A percentile compares a stretch with the other conserved stretches of the same genome.
phyloP scores from a whole-genome alignment of 2,888 invertebrate species.

The Dioctria rufipes region DNA sequence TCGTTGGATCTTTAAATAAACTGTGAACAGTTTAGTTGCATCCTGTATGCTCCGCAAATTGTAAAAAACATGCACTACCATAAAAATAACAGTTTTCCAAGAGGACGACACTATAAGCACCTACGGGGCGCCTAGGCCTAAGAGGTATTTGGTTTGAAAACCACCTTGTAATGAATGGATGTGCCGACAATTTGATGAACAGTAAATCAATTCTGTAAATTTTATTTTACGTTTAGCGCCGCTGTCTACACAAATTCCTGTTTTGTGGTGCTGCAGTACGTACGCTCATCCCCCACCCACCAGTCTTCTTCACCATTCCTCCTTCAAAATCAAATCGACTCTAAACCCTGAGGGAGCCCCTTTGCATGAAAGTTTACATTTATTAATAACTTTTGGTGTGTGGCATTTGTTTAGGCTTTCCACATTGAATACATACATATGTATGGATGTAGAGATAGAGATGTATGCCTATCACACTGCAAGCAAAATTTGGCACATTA shows the following conservation, averaged over 20 bases:
- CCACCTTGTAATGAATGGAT: too few relatives aligned
- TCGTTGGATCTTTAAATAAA: slow-evolving; percentile 1
- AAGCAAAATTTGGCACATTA: not conserved
- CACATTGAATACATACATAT: not conserved
- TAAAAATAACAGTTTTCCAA: not conserved
- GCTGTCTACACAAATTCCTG: too few relatives aligned
- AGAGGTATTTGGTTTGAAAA: too few relatives aligned
- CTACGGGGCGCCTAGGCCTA: too few relatives aligned
- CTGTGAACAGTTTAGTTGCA: not conserved
- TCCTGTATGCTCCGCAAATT: not conserved
- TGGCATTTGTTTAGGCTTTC: not conserved
- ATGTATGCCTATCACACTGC: not conserved
- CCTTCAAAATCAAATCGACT: too few relatives aligned
- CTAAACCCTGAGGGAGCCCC: too few relatives aligned
- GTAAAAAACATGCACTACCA: not conserved
- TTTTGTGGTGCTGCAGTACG: too few relatives aligned
- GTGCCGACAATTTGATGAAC: too few relatives aligned
- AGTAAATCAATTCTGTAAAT: too few relatives aligned
- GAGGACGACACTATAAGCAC: not conserved
- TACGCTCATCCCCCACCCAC: too few relatives aligned
- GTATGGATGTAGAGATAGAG: not conserved
- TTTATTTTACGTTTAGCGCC: too few relatives aligned
- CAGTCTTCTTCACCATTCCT: too few relatives aligned
- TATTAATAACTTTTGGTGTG: not conserved
- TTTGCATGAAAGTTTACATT: not conserved